Conservation (phyloP, 2,888 invertebrate species). For the Copidosoma aretas region DNA sequence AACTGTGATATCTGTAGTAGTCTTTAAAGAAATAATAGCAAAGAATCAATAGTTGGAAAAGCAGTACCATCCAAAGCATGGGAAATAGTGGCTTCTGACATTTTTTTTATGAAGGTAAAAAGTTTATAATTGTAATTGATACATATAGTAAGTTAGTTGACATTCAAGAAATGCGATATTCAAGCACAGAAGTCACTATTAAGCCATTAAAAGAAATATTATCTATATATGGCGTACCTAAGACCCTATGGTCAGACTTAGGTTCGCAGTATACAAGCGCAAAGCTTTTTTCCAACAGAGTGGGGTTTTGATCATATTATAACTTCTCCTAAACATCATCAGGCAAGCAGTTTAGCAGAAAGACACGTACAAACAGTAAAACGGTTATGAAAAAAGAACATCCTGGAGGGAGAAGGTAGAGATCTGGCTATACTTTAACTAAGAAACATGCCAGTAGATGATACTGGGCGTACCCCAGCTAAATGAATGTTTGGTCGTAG, state of each 20-base stretch:
- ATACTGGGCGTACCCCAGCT: slow-evolving; percentile 32
- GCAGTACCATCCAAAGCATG: slow-evolving; percentile 38
- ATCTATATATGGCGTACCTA: slow-evolving; percentile 36
- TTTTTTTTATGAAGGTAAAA: slow-evolving; percentile 37
- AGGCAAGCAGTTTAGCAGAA: slow-evolving; percentile 34
- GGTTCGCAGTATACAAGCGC: slow-evolving; percentile 28
- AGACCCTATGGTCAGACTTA: slow-evolving; percentile 34
- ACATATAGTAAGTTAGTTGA: slow-evolving; percentile 37
- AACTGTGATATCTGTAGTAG: slow-evolving; percentile 30
- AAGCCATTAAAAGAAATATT: slow-evolving; percentile 31
- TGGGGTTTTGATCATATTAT: slow-evolving; percentile 35
- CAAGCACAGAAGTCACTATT: slow-evolving; percentile 19
- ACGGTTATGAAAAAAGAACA: slow-evolving; percentile 28
- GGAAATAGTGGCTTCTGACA: slow-evolving; percentile 36
- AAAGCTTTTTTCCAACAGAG: slow-evolving; percentile 30
- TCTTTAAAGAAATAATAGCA: slow-evolving; percentile 19
- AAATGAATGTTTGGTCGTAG: slow-evolving; percentile 35
- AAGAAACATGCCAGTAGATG: slow-evolving; percentile 41
- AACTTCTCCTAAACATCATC: slow-evolving; percentile 29
- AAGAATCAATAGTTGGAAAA: slow-evolving; percentile 38
- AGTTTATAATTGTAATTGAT: slow-evolving; percentile 46
- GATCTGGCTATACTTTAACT: slow-evolving; percentile 40
- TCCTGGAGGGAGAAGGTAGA: slow-evolving; percentile 28
- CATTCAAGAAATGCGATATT: slow-evolving; percentile 6
- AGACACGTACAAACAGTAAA: slow-evolving; percentile 38